Evolutionary conservation across 2,888 invertebrate genomes (phyloP), one percentile per base, ranked within the genome.

Genomic region (Spisula subtruncata): DNA sequence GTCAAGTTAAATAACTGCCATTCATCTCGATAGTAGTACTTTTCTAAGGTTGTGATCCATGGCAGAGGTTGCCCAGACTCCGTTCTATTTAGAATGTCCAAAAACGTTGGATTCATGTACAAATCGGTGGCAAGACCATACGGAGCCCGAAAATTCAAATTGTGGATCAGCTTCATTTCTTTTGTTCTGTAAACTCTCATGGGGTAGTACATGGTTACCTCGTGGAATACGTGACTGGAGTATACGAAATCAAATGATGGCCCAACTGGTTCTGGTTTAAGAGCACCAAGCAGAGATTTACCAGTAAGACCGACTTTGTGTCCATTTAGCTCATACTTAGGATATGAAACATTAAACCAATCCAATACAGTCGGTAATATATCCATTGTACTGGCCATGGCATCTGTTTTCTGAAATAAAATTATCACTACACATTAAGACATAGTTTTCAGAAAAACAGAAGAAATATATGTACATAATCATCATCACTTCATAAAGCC

Each of bases 61-160:
- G 98, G 97, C 86, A 98, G 97, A 1, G 97, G 97, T 96, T 98
- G 97, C 89, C 98, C 97, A 75, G 96, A 96, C 90, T 97, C 97
- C 0, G 92, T 92, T 89, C 93, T 86, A 96, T 98, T 98, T 90
- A 99, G 97, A 71, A 99, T 97, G 96, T 98, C 98, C 97, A 98
- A 98, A 97, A 99, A 99, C 0, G 98, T 98, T 71, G 98, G 98
- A 8, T 99, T 99, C 20, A 98, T 96, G 96, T 98, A 99, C 90
- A 99, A 98, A 96, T 99, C 99, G 97, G 98, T 98, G 97, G 99
- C 99, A 89, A 99, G 98, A 35, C 98, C 98, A 97, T 98, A 99
- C 60, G 98, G 98, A 97, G 98, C 98, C 96, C 97, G 97, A 96
- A 97, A 98, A 97, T 98, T 98, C 88, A 99, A 97, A 97, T 99